Conservation (phyloP, 2,888 invertebrate genomes). For the Cantharis flavilabris region DNA sequence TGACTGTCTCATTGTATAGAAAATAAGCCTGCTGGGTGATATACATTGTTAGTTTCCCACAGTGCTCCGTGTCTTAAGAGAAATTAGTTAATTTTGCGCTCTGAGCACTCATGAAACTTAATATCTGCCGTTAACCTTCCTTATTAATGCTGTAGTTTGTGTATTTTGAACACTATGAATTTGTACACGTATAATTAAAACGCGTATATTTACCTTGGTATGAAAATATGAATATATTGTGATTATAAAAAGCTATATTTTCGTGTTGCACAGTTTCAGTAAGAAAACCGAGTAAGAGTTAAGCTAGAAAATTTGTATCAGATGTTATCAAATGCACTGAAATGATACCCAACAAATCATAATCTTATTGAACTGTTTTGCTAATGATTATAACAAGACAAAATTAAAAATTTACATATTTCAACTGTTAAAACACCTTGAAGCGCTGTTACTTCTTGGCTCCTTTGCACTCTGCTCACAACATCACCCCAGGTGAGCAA, state of each 20-base stretch:
- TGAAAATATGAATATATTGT: constrained; percentile 9
- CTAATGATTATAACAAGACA: background rate
- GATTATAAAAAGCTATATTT: background rate
- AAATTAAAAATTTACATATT: background rate
- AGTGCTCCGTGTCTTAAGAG: constrained; percentile 44
- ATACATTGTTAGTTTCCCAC: constrained; percentile 44
- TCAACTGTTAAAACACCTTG: background rate
- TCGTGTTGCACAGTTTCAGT: background rate
- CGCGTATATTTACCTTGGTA: constrained; percentile 11
- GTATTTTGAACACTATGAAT: constrained; percentile 26
- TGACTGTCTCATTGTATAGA: constrained; percentile 40
- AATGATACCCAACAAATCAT: too few relatives aligned
- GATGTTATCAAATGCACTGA: background rate
- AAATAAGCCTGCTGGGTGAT: constrained; percentile 43
- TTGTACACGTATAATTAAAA: constrained; percentile 26
- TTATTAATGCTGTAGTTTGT: constrained; percentile 30
- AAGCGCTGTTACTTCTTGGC: background rate
- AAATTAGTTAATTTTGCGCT: constrained; percentile 47
- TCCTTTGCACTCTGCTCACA: background rate
- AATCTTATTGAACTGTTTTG: background rate
- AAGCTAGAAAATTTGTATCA: background rate
- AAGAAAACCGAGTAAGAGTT: background rate
- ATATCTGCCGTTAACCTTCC: constrained; percentile 44
- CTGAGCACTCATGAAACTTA: constrained; percentile 44
- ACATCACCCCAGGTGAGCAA: background rate